Conservation (phyloP, 2,113 vertebrate species). For the Phainopepla nitens region DNA sequence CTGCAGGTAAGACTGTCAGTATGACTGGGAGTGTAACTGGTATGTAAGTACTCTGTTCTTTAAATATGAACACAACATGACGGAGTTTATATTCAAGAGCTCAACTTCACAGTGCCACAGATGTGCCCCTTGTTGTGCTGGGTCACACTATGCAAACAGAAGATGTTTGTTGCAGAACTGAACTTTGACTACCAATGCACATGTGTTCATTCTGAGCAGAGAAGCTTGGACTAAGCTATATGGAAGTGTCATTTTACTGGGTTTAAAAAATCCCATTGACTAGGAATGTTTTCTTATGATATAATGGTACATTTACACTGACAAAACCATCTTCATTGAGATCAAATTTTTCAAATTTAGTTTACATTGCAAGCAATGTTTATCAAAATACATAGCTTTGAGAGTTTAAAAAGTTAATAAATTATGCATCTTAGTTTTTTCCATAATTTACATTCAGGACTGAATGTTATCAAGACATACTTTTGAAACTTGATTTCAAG, state of each 20-base stretch:
- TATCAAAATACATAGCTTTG: not conserved
- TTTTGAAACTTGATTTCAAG: not conserved
- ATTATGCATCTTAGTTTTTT: not conserved
- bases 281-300: not conserved
- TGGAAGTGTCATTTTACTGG: not conserved
- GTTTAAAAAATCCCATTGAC: not conserved
- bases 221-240: not conserved
- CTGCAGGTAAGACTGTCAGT: fast-evolving
- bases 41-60: not conserved
- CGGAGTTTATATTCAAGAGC: not conserved
- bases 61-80: not conserved
- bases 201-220: not conserved
- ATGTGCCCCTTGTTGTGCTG: not conserved
- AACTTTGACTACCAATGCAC: not conserved
- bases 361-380: not conserved
- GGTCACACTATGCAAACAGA: not conserved
- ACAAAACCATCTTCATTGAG: not conserved
- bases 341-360: not conserved
- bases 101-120: not conserved
- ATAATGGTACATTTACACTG: not conserved
- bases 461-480: not conserved
- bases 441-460: not conserved
- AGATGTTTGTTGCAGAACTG: not conserved
- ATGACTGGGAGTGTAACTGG: not conserved
- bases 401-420: not conserved